Base-by-base conservation (phyloP, 2,797 vertebrate species). In the Paramormyrops hopkinsi region DNA sequence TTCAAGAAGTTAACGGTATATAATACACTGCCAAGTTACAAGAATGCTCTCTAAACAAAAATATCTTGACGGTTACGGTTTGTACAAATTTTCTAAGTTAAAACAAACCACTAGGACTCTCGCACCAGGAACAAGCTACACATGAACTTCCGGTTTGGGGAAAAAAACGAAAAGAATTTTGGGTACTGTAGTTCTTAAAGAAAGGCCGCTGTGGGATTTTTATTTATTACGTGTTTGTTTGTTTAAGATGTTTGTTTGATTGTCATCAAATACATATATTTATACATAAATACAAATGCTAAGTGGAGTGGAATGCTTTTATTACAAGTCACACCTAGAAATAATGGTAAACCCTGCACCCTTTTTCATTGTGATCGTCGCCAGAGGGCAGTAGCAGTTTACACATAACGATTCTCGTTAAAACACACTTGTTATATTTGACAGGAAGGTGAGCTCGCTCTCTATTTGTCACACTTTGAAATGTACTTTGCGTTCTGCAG, bases 141-240 rank as follows among this genome's bases (percentile, higher is more conserved):
- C 14, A 6, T n/a, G 6, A 25, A 48, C 59, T 94, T 94, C 94
- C 95, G 94, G 93, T 93, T 94, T 93, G 1, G 19, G 19, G 6
- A 89, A 59, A 2, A 0, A 6, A 7, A 11, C 14, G 73, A 76
- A 14, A 5, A 90, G 94, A 89, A 92, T 93, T 94, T 5, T 95
- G 95, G 95, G 94, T 91, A 93, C 1, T 0, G 92, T 92, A 93
- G 94, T 93, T 90, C 14, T 46, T 9, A 59, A n/a, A 59, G 44
- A 25, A 25, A n/a, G 9, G 3, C 44, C 7, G 62, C 62, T 33
- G 25, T 69, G 62, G 25, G 3, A 33, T 69, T 65, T 65, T 33
- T 12, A 69, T 69, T 76, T 12, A 17, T 69, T 54, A 53, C 9
- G 19, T n/a, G n/a, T 19, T 17, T 17, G 33, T 19, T 19, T 76